Evolutionary conservation across 2,888 invertebrate species (phyloP).

Genomic region (Standfussiana lucernea): DNA sequence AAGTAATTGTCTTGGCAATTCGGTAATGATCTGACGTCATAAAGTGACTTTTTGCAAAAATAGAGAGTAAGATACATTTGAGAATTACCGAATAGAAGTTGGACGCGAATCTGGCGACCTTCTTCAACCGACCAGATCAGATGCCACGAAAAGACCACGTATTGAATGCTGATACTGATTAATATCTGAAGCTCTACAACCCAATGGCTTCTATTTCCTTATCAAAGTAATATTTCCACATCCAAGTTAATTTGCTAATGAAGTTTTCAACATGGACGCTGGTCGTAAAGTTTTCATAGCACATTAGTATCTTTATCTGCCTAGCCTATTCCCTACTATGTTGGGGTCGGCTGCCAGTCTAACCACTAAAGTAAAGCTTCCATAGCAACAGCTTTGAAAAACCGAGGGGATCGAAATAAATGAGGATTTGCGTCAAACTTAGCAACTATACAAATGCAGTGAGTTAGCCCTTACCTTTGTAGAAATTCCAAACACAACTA

Average conservation of each 20-base stretch:
- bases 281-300: too few relatives aligned
- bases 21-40: constrained; percentile 35
- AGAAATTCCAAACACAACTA: too few relatives aligned
- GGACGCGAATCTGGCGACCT: not conserved
- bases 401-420: not conserved
- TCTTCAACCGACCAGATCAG: too few relatives aligned
- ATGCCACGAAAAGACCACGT: not conserved
- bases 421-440: not conserved
- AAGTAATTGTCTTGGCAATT: constrained; percentile 29
- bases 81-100: not conserved
- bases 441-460: too few relatives aligned
- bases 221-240: not conserved
- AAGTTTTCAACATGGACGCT: not conserved
- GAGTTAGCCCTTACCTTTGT: too few relatives aligned
- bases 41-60: constrained; percentile 9
- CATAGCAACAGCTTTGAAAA: not conserved
- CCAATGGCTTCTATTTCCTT: not conserved
- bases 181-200: not conserved
- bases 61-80: not conserved
- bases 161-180: too few relatives aligned
- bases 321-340: too few relatives aligned
- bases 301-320: too few relatives aligned
- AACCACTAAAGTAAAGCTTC: too few relatives aligned
- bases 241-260: not conserved
- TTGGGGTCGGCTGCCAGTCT: too few relatives aligned